Evolutionary conservation across 2,888 invertebrate genomes (phyloP), one percentile per base, ranked within the genome.

Genomic region (Hoplodrina ambigua): DNA sequence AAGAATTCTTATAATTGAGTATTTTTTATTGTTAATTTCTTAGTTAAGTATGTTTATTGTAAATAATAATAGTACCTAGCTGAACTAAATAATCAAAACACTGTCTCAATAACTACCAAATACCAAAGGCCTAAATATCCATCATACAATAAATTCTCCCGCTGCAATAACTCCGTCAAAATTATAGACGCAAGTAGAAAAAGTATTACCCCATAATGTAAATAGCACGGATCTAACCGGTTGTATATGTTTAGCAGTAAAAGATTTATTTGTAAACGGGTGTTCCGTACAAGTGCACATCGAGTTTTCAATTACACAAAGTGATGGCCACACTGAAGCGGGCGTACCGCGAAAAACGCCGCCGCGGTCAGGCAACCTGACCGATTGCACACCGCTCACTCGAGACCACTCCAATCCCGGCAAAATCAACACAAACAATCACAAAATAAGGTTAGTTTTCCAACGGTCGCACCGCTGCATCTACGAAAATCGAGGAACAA

Each of bases 251-350:
- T 85, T 73, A 77, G 75, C 81, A 71, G 80, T 78, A 88, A 90
- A 91, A 93, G 91, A 93, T 93, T 94, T 94, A 94, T 94, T 93
- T 92, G 91, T 91, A 89, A 91, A 88, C 90, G 88, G 88, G 91
- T 90, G 91, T 93, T 93, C 91, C 86, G 91, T 93, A 89, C 93
- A 94, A 95, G 92, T 94, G 93, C 93, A 92, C 94, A 93, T 93
- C 92, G 92, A 93, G 94, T 94, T 96, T 95, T 95, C 95, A 96
- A 95, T 96, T 95, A 95, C 95, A 94, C 92, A 93, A 94, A 94
- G 94, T 94, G 94, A 94, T 92, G 92, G 94, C 90, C 89, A 88
- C 89, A 87, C 89, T 88, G 91, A 88, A 89, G 90, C 88, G 88
- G 90, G 91, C 89, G 90, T 88, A 89, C 91, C 93, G 92, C 93